Evolutionary conservation across 1,140 invertebrate species (phyloP).

Genomic region (Colletes latitarsis): DNA sequence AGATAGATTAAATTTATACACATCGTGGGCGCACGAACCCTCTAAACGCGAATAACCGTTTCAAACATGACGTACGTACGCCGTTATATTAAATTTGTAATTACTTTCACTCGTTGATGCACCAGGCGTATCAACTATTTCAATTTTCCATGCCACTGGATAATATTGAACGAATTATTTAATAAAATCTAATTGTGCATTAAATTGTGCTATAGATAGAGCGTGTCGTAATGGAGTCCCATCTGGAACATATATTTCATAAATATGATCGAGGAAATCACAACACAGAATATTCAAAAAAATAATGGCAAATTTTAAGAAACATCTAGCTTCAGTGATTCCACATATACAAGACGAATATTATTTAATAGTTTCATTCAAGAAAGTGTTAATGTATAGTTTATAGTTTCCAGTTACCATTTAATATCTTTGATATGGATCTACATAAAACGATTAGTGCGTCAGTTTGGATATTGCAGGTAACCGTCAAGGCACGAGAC

Average conservation of each 20-base stretch:
- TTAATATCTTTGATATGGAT: no score
- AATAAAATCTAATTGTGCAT: slow-evolving; percentile 9
- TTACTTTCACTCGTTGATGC: slow-evolving; percentile 12
- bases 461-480: no score
- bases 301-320: no score
- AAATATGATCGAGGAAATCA: neutral
- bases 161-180: neutral
- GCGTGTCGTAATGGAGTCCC: neutral
- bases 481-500: no score
- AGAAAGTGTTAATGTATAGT: no score
- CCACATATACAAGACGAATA: no score
- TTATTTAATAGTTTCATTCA: no score
- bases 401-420: no score
- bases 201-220: neutral
- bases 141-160: neutral
- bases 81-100: slow-evolving; percentile 26
- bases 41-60: slow-evolving; percentile 19
- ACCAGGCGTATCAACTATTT: neutral
- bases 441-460: no score
- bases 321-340: no score
- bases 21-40: neutral
- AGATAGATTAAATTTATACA: slow-evolving; percentile 42
- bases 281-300: no score
- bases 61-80: neutral
- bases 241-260: no score